Percentiles rank a stretch among this genome's conserved stretches.
Evolutionary conservation across 2,113 vertebrate genomes (phyloP).

Genomic region (Macrotus californicus): DNA sequence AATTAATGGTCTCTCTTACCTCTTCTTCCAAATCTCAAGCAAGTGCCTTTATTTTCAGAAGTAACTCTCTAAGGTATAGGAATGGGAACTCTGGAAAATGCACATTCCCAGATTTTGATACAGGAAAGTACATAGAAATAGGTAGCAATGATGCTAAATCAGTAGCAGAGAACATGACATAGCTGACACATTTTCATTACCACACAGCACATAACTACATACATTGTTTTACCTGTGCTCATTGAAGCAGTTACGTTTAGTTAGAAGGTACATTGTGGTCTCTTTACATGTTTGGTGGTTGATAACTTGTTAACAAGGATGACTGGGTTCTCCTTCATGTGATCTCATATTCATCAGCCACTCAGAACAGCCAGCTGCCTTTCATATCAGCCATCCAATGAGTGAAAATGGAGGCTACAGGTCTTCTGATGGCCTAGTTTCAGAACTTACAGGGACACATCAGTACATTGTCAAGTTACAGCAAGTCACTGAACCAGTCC

Average conservation of each 20-base stretch:
- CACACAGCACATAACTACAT: too few relatives aligned
- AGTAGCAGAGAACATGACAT: not conserved
- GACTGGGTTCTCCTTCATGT: not conserved
- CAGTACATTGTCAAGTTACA: not conserved
- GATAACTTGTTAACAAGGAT: not conserved
- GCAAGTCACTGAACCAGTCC: not conserved
- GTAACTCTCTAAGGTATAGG: not conserved
- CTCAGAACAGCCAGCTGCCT: not conserved
- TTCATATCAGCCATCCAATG: not conserved
- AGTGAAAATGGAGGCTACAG: too few relatives aligned
- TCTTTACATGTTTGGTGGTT: not conserved
- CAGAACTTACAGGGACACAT: not conserved
- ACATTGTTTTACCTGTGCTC: not conserved
- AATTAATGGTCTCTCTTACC: not conserved
- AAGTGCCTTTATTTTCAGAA: not conserved
- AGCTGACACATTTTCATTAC: not conserved
- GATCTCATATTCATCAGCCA: not conserved
- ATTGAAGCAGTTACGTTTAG: not conserved
- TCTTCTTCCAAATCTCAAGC: not conserved
- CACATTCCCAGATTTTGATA: not conserved
- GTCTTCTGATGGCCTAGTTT: too few relatives aligned
- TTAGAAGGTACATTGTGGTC: not conserved
- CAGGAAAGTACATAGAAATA: not conserved
- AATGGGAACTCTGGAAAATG: not conserved
- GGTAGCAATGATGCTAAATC: not conserved